Evolutionary conservation across 2,113 vertebrate genomes (phyloP), one percentile per base, ranked within the genome.

Genomic region (Martes martes): DNA sequence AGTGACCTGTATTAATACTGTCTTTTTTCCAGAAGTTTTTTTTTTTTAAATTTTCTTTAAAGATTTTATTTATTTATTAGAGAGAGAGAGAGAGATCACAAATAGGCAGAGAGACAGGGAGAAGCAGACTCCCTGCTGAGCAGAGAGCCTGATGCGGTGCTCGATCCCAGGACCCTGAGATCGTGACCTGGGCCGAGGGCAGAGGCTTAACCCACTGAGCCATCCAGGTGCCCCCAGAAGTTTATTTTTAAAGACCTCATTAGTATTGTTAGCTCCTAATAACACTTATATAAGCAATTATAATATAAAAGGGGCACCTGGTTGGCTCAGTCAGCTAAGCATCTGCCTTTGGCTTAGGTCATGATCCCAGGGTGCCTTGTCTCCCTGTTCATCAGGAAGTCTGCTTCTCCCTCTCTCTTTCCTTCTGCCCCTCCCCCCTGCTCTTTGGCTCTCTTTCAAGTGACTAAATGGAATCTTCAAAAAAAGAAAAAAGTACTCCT

Each of bases 181-280:
- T 52, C 4, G 16, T 52, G 50, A 52, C 15, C 50, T 52, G 50
- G 50, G 50, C 50, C 1, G 1, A 52, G 15, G 50, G 50, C 50
- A 52, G 50, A 52, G 50, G 50, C 50, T 16, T 52, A 52, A 52
- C 50, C 50, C 50, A 16, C 50, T 52, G 50, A 52, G 50, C 50
- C 15, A 52, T 15, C 50, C 4, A 52, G 50, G 14, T 52, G 50
- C 50, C 50, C 50, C 18, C 13, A 92, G 39, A 50, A 83, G 39
- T 82, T 95, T 85, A 81, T 73, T 95, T 96, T 82, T 83, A 96
- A 97, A 81, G 36, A 91, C 24, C 65, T 52, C 2, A 19, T 55
- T 92, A 71, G 3, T 73, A 42, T 79, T 57, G 24, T 91, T 84
- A 50, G 9, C 19, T 91, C 19, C 26, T 97, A 83, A 59, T 67